These are phyloP conservation scores for Platyscapa corneri DNA, from an alignment of 1,140 invertebrate species.

Conservation along the genomic window DNA sequence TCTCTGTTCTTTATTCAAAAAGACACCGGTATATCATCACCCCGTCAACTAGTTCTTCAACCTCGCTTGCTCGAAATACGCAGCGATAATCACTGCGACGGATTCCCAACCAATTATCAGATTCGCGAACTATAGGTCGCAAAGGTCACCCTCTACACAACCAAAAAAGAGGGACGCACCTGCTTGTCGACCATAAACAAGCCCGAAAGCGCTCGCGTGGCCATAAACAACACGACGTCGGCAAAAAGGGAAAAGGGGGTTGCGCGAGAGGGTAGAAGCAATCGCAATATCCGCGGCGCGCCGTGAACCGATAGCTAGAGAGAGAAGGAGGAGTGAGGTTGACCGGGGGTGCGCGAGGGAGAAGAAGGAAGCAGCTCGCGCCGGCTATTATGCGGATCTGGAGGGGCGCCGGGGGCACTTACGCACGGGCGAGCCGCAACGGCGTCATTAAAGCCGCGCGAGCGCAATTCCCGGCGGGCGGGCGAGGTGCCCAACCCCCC, in stretches of 20 bases:
- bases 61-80: no score
- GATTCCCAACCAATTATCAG: no score
- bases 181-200: background rate
- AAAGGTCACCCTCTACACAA: no score
- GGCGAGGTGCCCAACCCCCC: slow-evolving; percentile 52
- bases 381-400: background rate
- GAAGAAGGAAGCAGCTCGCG: background rate
- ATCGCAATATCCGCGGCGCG: no score
- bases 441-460: slow-evolving; percentile 60
- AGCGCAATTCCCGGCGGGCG: slow-evolving; percentile 58
- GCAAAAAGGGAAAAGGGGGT: background rate
- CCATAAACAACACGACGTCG: background rate
- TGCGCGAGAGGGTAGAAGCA: background rate
- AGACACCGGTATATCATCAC: background rate
- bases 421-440: slow-evolving; percentile 39
- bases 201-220: slow-evolving; percentile 1
- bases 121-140: no score
- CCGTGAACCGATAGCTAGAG: background rate
- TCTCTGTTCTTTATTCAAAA: no score
- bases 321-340: background rate
- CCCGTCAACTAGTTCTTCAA: no score
- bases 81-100: no score
- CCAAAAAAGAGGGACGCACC: background rate
- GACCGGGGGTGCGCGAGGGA: background rate
- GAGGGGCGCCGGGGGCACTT: slow-evolving; percentile 33